Base-by-base conservation (phyloP, 1,140 invertebrate genomes). In the Hyphantria cunea region DNA sequence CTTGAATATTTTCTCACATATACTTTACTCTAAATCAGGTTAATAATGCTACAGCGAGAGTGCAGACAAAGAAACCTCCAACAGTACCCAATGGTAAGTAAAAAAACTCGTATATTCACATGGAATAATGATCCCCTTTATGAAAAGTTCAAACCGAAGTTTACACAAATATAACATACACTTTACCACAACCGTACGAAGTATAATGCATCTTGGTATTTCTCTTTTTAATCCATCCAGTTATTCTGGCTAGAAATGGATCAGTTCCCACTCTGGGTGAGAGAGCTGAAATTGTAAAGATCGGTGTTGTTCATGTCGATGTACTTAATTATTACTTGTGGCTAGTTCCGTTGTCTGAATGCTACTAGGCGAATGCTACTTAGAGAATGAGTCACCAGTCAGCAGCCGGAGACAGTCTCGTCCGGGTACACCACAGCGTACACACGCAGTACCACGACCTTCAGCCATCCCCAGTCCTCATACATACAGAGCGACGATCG, bases 41-140 rank as follows among this genome's bases (percentile, higher is more conserved):
- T 86, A 99, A 99, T 94, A 99, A 98, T 93, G 97, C 98, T 73
- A 99, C 98, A 79, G 97, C 97, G 76, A 94, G 97, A 93, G 97
- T 99, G 90, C 97, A 98, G 94, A 98, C 97, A 84, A 99, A 99
- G 95, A 99, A 99, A 94, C 96, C 97, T 85, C 94, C 96, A 70
- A 94, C 97, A 82, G 94, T 98, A 88, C 97, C 97, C 78, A 97
- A 98, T 94, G 97, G 97, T 98, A 94, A 95, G 96, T 92, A 77
- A 32, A 34, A 34, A 34, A n/a, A n/a, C 33, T 25, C 17, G 17
- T 25, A 25, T 25, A 25, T 25, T 25, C 17, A 25, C 17, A 25
- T 25, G 17, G 5, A 25, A 5, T 25, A 25, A 25, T 37, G n/a
- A 37, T 49, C 45, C 32, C 45, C 32, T 25, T 25, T 3, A 25